Conservation (phyloP, 2,797 vertebrate species). For the Leptoclinus maculatus region DNA sequence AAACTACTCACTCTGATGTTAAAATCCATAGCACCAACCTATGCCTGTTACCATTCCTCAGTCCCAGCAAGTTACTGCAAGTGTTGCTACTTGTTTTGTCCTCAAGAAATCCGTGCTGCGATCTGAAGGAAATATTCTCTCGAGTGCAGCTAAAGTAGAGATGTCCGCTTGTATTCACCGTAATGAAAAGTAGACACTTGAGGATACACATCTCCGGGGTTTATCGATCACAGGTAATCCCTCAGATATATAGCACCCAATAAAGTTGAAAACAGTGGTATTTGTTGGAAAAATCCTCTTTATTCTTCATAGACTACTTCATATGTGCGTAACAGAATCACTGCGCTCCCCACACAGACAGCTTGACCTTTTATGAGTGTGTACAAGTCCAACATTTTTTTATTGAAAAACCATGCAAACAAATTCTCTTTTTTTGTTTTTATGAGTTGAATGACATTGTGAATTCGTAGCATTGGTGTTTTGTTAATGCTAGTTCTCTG, state of each 20-base stretch:
- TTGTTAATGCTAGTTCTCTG: background rate
- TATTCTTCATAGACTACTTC: background rate
- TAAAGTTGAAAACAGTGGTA: constrained; percentile 55
- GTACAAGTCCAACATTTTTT: background rate
- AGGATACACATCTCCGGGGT: constrained; percentile 51
- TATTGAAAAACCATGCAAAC: background rate
- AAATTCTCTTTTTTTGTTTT: background rate
- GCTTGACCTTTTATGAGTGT: background rate
- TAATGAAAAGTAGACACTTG: constrained; percentile 44
- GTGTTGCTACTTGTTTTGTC: constrained; percentile 10
- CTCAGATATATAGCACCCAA: constrained; percentile 46
- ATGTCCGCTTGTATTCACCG: constrained; percentile 31
- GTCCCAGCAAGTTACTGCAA: background rate
- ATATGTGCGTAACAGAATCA: background rate
- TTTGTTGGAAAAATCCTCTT: constrained; percentile 41
- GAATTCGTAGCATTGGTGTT: background rate
- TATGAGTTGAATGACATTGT: background rate
- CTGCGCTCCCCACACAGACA: no score
- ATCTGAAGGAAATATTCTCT: constrained; percentile 39
- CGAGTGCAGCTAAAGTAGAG: constrained; percentile 31
- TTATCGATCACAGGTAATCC: constrained; percentile 69
- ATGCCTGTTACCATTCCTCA: background rate
- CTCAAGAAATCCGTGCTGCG: constrained; percentile 1
- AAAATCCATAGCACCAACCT: background rate
- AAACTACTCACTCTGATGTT: background rate